Evolutionary conservation across 2,113 vertebrate species (phyloP).

Genomic region (Prionailurus viverrinus): DNA sequence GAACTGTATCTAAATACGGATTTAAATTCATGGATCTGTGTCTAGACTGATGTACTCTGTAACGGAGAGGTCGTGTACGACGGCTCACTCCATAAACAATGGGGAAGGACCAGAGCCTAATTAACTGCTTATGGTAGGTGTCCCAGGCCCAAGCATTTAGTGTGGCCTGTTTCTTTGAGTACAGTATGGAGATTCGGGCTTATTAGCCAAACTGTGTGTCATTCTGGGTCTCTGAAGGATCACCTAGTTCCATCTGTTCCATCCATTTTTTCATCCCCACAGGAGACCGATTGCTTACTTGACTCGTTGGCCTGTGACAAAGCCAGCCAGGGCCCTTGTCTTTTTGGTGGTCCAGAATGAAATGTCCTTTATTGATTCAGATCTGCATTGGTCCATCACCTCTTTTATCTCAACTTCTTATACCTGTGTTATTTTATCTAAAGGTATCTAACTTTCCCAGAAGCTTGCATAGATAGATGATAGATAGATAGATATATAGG

Average conservation of each 20-base stretch:
- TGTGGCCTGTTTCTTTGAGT: not conserved
- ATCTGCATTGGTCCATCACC: not conserved
- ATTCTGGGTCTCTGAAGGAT: not conserved
- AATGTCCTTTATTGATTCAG: not conserved
- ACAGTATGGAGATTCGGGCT: not conserved
- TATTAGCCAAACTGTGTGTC: not conserved
- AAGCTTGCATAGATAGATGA: not conserved
- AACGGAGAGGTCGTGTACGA: not conserved
- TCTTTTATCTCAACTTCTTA: not conserved
- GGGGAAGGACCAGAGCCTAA: not conserved
- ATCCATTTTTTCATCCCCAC: not conserved
- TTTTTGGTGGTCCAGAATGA: not conserved
- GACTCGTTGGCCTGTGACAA: not conserved
- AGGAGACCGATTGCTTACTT: not conserved
- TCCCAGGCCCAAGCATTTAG: not conserved
- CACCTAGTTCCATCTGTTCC: not conserved
- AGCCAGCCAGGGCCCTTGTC: not conserved
- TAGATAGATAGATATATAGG: not conserved
- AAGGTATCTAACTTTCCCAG: not conserved
- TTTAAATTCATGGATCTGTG: not conserved
- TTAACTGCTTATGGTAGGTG: rapidly evolving
- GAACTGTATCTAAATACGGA: not conserved
- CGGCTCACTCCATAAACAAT: not conserved
- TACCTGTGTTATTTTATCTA: not conserved
- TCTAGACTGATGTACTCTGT: not conserved